A percentile compares a stretch with the other conserved stretches of the same genome.
phyloP scores from a whole-genome alignment of 2,888 invertebrate genomes.

The Hypolimnas misippus region DNA sequence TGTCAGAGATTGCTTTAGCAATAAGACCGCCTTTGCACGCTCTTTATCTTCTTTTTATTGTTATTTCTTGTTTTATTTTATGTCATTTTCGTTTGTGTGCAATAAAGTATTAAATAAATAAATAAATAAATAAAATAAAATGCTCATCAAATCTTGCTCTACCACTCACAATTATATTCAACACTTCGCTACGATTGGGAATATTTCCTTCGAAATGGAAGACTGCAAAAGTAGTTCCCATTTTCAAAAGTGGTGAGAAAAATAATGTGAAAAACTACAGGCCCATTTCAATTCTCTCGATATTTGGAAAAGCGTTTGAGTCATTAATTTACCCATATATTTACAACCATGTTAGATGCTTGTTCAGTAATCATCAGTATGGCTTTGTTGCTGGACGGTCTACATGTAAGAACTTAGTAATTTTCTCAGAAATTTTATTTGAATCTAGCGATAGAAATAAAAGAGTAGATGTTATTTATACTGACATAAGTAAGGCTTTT shows the following conservation, averaged over 20 bases:
- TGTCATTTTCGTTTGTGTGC: too few species aligned
- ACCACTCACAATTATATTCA: constrained; percentile 10
- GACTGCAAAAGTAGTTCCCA: constrained; percentile 25
- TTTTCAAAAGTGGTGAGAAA: constrained; percentile 12
- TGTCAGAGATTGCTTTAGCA: too few species aligned
- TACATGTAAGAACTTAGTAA: background rate
- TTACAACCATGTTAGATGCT: background rate
- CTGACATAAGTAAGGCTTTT: background rate
- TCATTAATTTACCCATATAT: background rate
- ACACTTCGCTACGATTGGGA: background rate
- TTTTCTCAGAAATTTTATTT: background rate
- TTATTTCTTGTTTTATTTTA: too few species aligned
- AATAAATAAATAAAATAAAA: too few species aligned
- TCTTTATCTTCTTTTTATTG: too few species aligned
- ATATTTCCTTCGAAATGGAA: constrained; percentile 5
- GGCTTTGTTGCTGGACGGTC: background rate
- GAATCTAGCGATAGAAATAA: constrained; percentile 3
- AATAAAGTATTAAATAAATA: too few species aligned
- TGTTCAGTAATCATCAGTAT: background rate
- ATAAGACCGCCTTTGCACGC: too few species aligned
- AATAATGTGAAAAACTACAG: constrained; percentile 9
- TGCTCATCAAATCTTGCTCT: background rate
- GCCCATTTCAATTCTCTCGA: background rate
- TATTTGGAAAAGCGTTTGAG: background rate
- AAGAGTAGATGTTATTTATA: constrained; percentile 4